A percentile compares a stretch with the other conserved stretches of the same genome.
Conservation (phyloP, 2,888 invertebrate species). For the Trachelus tabidus region DNA sequence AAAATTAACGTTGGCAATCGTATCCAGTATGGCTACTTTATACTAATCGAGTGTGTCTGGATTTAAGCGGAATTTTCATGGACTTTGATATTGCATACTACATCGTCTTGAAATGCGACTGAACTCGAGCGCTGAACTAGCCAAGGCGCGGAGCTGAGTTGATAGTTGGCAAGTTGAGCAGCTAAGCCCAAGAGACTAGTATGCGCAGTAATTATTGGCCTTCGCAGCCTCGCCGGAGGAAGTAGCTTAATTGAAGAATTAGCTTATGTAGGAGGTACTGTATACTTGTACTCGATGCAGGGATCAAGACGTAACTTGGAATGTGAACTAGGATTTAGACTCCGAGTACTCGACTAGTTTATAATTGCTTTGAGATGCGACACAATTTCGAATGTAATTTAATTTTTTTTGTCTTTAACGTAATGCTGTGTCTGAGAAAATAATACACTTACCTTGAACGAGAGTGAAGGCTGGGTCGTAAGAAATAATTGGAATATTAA, state of each 20-base stretch:
- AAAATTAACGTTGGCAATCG: neutral
- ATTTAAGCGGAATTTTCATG: neutral
- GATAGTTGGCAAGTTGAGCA: neutral
- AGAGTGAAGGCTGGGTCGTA: neutral
- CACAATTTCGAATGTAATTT: neutral
- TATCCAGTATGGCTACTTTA: neutral
- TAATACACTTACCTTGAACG: neutral
- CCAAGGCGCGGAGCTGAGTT: neutral
- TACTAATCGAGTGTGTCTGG: neutral
- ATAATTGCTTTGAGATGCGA: neutral
- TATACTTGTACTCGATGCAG: neutral
- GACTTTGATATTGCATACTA: neutral
- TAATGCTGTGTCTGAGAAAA: neutral
- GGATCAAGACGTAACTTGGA: neutral
- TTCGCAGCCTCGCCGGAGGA: slow-evolving; percentile 41
- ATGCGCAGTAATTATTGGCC: slow-evolving; percentile 40
- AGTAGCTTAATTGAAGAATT: slow-evolving; percentile 55
- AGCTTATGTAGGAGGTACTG: slow-evolving; percentile 28
- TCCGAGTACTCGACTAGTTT: neutral
- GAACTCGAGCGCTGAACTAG: neutral
- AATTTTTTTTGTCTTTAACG: neutral
- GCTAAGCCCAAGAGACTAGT: neutral
- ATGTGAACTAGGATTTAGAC: neutral
- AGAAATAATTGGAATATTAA: neutral
- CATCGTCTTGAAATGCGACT: neutral